A percentile compares a stretch with the other conserved stretches of the same genome.
Evolutionary conservation across 2,113 vertebrate genomes (phyloP).

Genomic region (Montifringilla adamsi): DNA sequence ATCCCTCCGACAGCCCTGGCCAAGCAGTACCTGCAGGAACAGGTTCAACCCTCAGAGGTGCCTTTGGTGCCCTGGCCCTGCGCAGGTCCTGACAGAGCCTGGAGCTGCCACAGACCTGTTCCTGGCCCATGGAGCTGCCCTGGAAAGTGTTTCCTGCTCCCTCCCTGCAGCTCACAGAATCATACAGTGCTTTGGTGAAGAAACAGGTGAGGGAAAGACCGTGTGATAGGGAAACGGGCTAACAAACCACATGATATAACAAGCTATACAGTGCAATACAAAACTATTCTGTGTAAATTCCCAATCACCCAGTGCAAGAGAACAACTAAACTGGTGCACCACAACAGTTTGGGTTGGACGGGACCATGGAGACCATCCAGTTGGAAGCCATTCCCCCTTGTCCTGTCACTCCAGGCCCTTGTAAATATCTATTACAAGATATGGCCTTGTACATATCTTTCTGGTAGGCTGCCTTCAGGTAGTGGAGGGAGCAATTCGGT

Average conservation of each 20-base stretch:
- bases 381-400: too few species aligned
- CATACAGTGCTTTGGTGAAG: background rate
- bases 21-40: background rate
- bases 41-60: rapidly evolving
- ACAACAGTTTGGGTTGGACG: too few species aligned
- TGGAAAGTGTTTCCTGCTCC: background rate
- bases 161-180: background rate
- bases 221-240: too few species aligned
- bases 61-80: background rate
- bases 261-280: too few species aligned
- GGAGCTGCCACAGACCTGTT: background rate
- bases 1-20: background rate
- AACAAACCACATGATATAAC: too few species aligned
- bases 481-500: background rate
- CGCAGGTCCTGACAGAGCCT: background rate
- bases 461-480: background rate
- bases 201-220: too few species aligned
- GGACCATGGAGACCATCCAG: too few species aligned
- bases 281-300: too few species aligned
- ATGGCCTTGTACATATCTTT: background rate
- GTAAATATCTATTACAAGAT: too few species aligned
- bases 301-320: too few species aligned
- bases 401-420: too few species aligned
- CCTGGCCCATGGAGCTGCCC: background rate
- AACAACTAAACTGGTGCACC: too few species aligned